Percentiles rank a stretch among this genome's conserved stretches.
phyloP scores from a whole-genome alignment of 64 coral and sea anemone species.

The Pachyseris speciosa region DNA sequence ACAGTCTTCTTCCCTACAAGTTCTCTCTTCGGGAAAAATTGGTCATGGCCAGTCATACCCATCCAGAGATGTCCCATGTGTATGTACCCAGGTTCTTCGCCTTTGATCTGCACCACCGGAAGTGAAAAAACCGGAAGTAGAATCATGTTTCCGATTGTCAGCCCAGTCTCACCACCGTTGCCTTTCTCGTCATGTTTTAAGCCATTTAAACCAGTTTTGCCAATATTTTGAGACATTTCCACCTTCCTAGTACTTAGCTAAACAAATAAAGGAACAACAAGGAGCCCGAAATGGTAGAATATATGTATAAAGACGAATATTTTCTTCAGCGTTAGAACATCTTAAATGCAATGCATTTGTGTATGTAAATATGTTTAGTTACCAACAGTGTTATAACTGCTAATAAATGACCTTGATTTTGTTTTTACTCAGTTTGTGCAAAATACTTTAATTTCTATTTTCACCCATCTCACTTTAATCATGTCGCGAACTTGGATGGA shows the following conservation, averaged over 20 bases:
- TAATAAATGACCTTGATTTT: no score
- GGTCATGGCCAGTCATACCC: conserved; percentile 8
- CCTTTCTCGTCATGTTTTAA: neutral
- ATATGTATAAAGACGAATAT: no score
- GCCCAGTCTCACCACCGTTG: neutral
- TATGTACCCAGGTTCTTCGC: neutral
- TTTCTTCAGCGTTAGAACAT: neutral
- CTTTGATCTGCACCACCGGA: neutral
- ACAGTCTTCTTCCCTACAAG: neutral
- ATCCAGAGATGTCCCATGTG: neutral
- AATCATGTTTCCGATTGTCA: neutral
- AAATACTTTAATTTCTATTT: no score
- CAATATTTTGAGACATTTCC: neutral
- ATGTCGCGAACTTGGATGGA: no score
- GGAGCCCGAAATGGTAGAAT: no score
- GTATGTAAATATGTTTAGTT: neutral
- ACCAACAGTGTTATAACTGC: neutral
- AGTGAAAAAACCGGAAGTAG: neutral
- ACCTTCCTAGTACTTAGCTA: neutral
- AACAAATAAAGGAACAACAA: no score
- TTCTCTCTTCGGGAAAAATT: neutral
- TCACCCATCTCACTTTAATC: no score
- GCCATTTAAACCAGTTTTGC: neutral
- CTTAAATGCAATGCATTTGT: neutral
- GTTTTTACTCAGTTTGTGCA: no score